phyloP scores from a whole-genome alignment of 2,888 invertebrate species.

The Pristionchus maxplancki region DNA sequence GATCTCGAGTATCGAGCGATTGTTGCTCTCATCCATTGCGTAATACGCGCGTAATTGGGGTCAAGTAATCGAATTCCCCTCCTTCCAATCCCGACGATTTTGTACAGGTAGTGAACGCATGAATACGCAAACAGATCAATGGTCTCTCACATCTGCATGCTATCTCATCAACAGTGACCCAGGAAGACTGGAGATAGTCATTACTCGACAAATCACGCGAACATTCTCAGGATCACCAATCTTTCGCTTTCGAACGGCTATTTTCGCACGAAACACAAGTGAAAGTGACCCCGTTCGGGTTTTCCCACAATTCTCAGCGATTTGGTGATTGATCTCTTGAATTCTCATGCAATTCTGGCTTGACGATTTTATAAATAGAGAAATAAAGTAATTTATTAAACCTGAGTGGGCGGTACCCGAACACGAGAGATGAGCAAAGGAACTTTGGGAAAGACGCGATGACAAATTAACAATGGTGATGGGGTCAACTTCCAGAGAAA shows the following conservation, averaged over 20 bases:
- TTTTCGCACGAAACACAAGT: slow-evolving; percentile 20
- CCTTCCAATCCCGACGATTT: background rate
- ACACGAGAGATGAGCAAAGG: background rate
- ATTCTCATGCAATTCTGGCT: too few species aligned
- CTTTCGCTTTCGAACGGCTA: slow-evolving; percentile 28
- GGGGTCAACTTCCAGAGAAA: background rate
- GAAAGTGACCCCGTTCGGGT: slow-evolving; percentile 32
- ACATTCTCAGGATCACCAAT: background rate
- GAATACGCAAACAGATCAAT: background rate
- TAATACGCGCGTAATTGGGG: background rate
- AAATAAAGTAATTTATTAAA: slow-evolving; percentile 43
- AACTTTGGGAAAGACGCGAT: slow-evolving; percentile 13
- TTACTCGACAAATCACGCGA: background rate
- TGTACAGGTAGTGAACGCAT: background rate
- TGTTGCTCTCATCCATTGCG: background rate
- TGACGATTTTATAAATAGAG: too few species aligned
- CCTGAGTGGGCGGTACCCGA: background rate
- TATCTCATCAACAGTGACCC: background rate
- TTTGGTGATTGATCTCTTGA: background rate
- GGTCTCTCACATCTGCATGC: background rate
- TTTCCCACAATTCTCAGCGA: background rate
- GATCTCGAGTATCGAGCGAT: background rate
- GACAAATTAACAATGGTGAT: background rate
- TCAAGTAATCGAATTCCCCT: slow-evolving; percentile 35
- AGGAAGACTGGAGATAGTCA: background rate